Percentiles rank a stretch among this genome's conserved stretches.
Conservation (phyloP, 2,113 vertebrate genomes). For the Trichechus manatus region DNA sequence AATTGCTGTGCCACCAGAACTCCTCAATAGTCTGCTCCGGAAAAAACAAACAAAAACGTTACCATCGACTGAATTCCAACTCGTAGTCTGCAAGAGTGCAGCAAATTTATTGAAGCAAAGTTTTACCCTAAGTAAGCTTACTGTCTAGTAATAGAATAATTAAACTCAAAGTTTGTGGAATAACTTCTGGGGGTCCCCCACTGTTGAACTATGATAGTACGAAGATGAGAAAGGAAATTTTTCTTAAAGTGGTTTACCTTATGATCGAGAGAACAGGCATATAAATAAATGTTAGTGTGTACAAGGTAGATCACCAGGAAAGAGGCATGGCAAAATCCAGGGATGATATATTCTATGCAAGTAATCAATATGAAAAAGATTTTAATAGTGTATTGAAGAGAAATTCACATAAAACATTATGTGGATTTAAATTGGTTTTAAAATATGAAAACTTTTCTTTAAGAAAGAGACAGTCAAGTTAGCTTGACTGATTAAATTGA, state of each 20-base stretch:
- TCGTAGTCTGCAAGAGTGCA: not conserved
- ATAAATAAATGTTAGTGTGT: not conserved
- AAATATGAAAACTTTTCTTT: not conserved
- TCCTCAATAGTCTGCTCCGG: too few relatives aligned
- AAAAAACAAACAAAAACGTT: too few relatives aligned
- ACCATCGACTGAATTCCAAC: too few relatives aligned
- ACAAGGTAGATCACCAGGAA: not conserved
- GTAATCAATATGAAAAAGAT: not conserved
- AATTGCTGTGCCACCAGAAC: too few relatives aligned
- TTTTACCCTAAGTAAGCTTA: not conserved
- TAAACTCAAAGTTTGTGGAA: not conserved
- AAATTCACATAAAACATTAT: not conserved
- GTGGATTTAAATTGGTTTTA: not conserved
- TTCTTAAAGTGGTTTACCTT: not conserved
- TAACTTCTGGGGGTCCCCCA: not conserved
- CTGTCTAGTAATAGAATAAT: not conserved
- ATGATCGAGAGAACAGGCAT: not conserved
- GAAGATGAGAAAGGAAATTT: not conserved
- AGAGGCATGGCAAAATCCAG: not conserved
- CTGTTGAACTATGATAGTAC: not conserved
- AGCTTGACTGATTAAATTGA: not conserved
- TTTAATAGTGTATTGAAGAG: not conserved
- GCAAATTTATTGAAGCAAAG: not conserved
- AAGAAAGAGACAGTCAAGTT: not conserved
- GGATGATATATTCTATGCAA: not conserved